phyloP scores from a whole-genome alignment of 2,888 invertebrate genomes.

The Cryptocephalus moraei region DNA sequence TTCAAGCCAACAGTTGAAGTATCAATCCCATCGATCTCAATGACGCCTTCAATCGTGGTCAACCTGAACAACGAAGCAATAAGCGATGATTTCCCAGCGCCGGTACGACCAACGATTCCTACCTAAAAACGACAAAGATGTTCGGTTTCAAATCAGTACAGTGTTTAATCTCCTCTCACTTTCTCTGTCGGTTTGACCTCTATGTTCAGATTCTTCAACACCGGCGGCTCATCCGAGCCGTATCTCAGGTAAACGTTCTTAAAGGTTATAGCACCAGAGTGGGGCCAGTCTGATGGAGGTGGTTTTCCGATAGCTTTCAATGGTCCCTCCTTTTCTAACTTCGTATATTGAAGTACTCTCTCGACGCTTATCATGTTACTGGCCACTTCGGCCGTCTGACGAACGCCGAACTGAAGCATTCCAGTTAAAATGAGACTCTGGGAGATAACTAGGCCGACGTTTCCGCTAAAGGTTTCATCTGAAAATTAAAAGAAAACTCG shows the following conservation, averaged over 20 bases:
- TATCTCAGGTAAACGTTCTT: slow-evolving; percentile 55
- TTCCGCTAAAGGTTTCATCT: slow-evolving; percentile 43
- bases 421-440: slow-evolving; percentile 66
- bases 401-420: slow-evolving; percentile 71
- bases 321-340: slow-evolving; percentile 57
- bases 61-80: slow-evolving; percentile 75
- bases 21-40: slow-evolving; percentile 67
- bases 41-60: slow-evolving; percentile 64
- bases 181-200: slow-evolving; percentile 55
- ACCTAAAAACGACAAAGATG: slow-evolving; percentile 1
- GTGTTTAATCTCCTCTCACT: slow-evolving; percentile 32
- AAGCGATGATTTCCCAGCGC: slow-evolving; percentile 63
- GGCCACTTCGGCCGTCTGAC: slow-evolving; percentile 67
- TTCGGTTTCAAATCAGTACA: too few species aligned
- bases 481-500: not conserved
- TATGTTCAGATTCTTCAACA: slow-evolving; percentile 57
- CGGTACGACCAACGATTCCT: slow-evolving; percentile 7
- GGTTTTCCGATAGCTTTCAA: slow-evolving; percentile 36
- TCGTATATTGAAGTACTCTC: slow-evolving; percentile 67
- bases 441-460: slow-evolving; percentile 63
- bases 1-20: slow-evolving; percentile 59
- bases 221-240: slow-evolving; percentile 49
- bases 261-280: slow-evolving; percentile 49
- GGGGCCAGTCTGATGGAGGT: slow-evolving; percentile 53
- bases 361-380: slow-evolving; percentile 78